Evolutionary conservation across 2,888 invertebrate genomes (phyloP).

Genomic region (Therioaphis trifolii): DNA sequence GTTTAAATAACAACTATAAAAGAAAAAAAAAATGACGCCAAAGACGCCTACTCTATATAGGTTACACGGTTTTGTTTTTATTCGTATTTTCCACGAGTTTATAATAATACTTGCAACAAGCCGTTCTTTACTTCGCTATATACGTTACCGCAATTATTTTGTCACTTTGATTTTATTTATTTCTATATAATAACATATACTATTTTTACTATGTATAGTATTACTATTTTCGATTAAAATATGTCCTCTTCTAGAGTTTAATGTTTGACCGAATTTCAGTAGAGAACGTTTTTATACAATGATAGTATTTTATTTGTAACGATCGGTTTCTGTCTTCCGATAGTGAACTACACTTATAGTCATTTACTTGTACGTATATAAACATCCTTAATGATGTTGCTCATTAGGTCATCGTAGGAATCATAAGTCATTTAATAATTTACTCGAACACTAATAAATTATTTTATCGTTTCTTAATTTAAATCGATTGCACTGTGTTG

Average conservation of each 20-base stretch:
- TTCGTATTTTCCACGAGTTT: background rate
- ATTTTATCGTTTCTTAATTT: background rate
- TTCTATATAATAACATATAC: background rate
- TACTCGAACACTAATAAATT: background rate
- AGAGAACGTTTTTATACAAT: no score
- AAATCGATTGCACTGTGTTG: background rate
- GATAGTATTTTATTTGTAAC: no score
- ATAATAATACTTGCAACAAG: background rate
- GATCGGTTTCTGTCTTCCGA: no score
- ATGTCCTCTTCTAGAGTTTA: no score
- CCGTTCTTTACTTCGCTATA: background rate
- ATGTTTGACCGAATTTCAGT: background rate
- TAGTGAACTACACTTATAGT: no score
- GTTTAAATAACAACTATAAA: background rate
- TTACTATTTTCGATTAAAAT: no score
- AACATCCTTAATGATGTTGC: no score
- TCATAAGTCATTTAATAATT: background rate
- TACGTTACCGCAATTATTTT: background rate
- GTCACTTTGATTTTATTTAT: slow-evolving; percentile 15
- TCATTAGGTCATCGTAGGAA: no score
- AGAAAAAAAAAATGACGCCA: slow-evolving; percentile 1
- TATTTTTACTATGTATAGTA: no score
- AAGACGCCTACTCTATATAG: background rate
- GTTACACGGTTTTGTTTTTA: slow-evolving; percentile 1
- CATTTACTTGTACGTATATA: no score